These are phyloP conservation scores for Parotocinclus haroldoi DNA, from an alignment of 2,797 vertebrate genomes.

Conservation along the genomic window DNA sequence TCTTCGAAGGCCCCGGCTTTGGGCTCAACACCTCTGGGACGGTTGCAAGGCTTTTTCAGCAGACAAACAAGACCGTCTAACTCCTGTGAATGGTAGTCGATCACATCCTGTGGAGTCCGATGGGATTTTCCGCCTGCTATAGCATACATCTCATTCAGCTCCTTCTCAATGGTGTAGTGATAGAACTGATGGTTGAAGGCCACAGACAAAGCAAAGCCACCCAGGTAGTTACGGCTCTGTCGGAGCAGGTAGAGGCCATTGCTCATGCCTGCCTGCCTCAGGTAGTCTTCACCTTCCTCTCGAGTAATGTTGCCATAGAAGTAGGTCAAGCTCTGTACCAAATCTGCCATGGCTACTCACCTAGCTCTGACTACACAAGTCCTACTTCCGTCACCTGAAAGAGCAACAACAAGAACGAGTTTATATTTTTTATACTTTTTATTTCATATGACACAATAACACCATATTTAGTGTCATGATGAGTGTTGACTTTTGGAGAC, in stretches of 20 bases:
- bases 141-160: conserved; percentile 81
- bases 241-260: conserved; percentile 83
- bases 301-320: conserved; percentile 96
- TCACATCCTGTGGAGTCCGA: conserved; percentile 77
- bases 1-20: conserved; percentile 94
- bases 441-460: no score
- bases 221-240: conserved; percentile 91
- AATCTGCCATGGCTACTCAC: conserved; percentile 60
- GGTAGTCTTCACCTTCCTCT: conserved; percentile 87
- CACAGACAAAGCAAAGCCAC: conserved; percentile 89
- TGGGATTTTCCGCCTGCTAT: conserved; percentile 89
- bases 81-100: conserved; percentile 87
- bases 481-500: no score
- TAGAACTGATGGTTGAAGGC: conserved; percentile 73
- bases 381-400: no score
- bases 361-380: not conserved
- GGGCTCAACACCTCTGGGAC: conserved; percentile 83
- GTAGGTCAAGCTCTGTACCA: conserved; percentile 75
- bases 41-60: conserved; percentile 82
- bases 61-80: conserved; percentile 85
- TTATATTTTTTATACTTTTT: no score
- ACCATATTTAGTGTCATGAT: no score
- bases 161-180: conserved; percentile 93
- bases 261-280: conserved; percentile 73
- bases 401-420: no score